Conservation (phyloP, 2,113 vertebrate genomes). For the Corvus hawaiiensis region DNA sequence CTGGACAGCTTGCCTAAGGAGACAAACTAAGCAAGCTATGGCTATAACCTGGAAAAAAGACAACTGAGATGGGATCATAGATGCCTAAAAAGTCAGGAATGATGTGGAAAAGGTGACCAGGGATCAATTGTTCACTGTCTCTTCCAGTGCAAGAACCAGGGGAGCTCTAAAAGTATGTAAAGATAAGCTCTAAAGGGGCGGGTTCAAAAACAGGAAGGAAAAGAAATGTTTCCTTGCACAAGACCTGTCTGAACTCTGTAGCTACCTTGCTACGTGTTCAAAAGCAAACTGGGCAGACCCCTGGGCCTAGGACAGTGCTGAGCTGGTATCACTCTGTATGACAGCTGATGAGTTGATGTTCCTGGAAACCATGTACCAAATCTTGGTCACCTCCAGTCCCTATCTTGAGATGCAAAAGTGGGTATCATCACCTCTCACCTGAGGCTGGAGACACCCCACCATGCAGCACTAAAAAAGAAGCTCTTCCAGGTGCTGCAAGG, state of each 20-base stretch:
- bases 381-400: not conserved
- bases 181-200: not conserved
- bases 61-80: not conserved
- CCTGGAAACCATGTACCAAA: not conserved
- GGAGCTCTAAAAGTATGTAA: not conserved
- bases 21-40: not conserved
- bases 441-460: not conserved
- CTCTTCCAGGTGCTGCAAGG: not conserved
- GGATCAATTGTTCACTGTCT: not conserved
- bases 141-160: not conserved
- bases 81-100: not conserved
- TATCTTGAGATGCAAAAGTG: not conserved
- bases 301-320: not conserved
- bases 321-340: not conserved
- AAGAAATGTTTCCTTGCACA: not conserved
- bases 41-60: not conserved
- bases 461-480: not conserved
- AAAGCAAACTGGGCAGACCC: not conserved
- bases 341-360: not conserved
- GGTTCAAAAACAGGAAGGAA: not conserved
- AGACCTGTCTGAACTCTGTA: not conserved
- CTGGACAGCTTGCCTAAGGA: not conserved
- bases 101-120: rapidly evolving
- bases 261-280: not conserved
- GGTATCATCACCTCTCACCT: not conserved